Evolutionary conservation across 2,888 invertebrate genomes (phyloP), one percentile per base, ranked within the genome.

Genomic region (Ophion slaviceki): DNA sequence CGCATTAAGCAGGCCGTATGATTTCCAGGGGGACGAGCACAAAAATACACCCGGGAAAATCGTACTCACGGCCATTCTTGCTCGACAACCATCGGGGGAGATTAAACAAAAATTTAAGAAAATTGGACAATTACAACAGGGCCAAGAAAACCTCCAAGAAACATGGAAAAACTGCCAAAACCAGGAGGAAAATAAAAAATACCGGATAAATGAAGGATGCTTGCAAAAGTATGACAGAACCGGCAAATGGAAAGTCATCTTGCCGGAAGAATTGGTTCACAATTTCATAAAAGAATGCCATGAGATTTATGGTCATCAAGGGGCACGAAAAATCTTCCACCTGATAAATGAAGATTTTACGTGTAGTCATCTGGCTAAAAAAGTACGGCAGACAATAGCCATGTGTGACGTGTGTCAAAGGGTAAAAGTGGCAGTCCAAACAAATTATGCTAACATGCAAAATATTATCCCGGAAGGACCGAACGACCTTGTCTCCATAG

Each of bases 401-500:
- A 66, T 2, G 45, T 45, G 45, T 6, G 45, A 45, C 45, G 11
- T 10, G 6, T 45, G 45, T 32, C 64, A 75, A 14, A 7, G 75
- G 6, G 45, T 24, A 14, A 75, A 32, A 4, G 32, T 32, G 1
- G 32, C 32, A 32, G 32, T 32, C 4, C 32, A 32, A 32, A 32
- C 32, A 47, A 20, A 62, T 14, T 47, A 64, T 11, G 75, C 75
- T 0, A 36, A n/a, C 2, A 59, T 40, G 59, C n/a, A 61, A n/a
- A 61, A 7, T 3, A 74, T 74, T 1, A 8, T 74, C 0, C 74
- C 74, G 45, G 45, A 45, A 45, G 7, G 64, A 64, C 62, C 62
- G 20, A 17, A 24, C 3, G 74, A 75, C 45, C 28, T 75, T 7
- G 4, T 75, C 8, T 75, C 74, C 0, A 64, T 75, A 32, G 74